A percentile compares a stretch with the other conserved stretches of the same genome.
phyloP scores from a whole-genome alignment of 2,113 vertebrate genomes.

The Meleagris gallopavo region DNA sequence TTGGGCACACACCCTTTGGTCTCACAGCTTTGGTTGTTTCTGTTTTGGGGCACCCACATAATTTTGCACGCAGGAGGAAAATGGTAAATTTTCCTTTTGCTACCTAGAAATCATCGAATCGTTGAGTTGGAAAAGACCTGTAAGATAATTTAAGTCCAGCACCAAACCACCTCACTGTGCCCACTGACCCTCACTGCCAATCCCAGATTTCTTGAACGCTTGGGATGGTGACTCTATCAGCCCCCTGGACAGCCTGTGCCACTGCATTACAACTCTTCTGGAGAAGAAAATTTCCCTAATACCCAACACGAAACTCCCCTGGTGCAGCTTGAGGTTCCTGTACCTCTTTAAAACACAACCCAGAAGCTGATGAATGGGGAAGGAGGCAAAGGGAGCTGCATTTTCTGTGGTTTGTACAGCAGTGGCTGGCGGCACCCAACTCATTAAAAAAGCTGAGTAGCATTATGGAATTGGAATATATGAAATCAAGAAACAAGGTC shows the following conservation, averaged over 20 bases:
- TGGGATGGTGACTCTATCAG: too few relatives aligned
- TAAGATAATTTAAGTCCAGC: too few relatives aligned
- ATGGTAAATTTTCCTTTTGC: too few relatives aligned
- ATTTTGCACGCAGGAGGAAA: fast-evolving
- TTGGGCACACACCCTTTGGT: neutral
- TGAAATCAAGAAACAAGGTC: neutral
- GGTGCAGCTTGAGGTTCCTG: neutral
- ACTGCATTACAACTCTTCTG: too few relatives aligned
- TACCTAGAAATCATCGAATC: neutral
- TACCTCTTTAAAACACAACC: neutral
- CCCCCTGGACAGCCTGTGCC: too few relatives aligned
- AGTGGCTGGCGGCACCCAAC: fast-evolving
- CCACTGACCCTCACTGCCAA: too few relatives aligned
- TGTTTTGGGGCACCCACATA: neutral
- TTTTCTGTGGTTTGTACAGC: neutral
- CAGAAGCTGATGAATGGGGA: neutral
- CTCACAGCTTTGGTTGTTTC: neutral
- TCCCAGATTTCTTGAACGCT: too few relatives aligned
- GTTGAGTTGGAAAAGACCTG: too few relatives aligned
- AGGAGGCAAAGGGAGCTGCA: neutral
- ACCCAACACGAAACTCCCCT: too few relatives aligned
- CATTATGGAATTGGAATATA: fast-evolving
- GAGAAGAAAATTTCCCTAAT: too few relatives aligned
- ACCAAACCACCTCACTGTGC: too few relatives aligned
- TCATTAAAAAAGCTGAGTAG: neutral